Conservation (phyloP, 1,140 invertebrate genomes). For the Odontomachus brunneus region DNA sequence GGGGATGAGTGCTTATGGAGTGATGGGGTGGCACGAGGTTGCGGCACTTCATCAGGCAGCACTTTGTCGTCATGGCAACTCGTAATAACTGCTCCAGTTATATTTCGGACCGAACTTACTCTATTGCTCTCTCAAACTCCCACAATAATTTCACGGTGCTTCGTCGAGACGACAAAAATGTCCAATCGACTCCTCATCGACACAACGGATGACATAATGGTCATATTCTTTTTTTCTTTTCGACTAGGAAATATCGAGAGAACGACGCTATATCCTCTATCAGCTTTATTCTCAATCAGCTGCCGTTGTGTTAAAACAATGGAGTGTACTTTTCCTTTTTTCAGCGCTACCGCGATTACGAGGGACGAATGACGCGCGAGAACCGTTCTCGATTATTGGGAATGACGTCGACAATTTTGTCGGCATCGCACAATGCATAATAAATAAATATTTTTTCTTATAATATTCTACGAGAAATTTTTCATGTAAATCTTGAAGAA, state of each 20-base stretch:
- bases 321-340: neutral
- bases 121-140: conserved; percentile 21
- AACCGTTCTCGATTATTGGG: neutral
- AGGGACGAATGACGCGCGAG: too few relatives aligned
- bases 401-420: neutral
- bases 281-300: neutral
- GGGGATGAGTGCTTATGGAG: conserved; percentile 38
- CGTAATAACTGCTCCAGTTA: conserved; percentile 82
- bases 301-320: conserved; percentile 18
- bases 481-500: too few relatives aligned
- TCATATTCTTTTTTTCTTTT: neutral
- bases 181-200: neutral
- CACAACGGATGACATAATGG: conserved; percentile 13
- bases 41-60: conserved; percentile 83
- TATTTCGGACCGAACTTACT: conserved; percentile 63
- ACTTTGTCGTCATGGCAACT: conserved; percentile 84
- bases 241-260: conserved; percentile 3
- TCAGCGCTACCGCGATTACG: neutral
- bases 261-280: neutral
- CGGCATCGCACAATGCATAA: neutral
- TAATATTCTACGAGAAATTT: conserved; percentile 16
- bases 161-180: conserved; percentile 33
- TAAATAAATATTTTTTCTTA: too few relatives aligned
- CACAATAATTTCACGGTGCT: conserved; percentile 29
- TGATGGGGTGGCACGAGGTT: conserved; percentile 67